These are phyloP conservation scores for Peromyscus eremicus DNA, from an alignment of 2,797 vertebrate genomes.

Conservation along the genomic window DNA sequence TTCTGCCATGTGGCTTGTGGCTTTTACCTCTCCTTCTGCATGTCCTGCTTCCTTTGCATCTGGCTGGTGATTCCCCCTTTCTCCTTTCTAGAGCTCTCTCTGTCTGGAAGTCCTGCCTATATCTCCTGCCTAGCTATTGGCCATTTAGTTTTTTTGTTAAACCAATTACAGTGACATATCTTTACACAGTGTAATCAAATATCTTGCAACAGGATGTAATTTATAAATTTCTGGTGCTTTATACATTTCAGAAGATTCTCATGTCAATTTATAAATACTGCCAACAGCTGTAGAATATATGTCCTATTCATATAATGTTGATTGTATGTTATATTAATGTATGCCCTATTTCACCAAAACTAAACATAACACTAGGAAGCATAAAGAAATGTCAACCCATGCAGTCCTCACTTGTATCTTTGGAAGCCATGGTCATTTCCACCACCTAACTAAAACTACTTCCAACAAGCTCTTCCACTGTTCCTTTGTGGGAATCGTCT, in stretches of 20 bases:
- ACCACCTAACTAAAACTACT: not conserved
- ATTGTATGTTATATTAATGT: not conserved
- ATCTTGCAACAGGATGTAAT: not conserved
- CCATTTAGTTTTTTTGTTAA: not conserved
- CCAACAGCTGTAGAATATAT: not conserved
- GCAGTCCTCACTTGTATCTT: not conserved
- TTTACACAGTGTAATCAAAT: not conserved
- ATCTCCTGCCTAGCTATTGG: not conserved
- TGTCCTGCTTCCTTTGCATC: not conserved
- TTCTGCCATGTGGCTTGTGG: not conserved
- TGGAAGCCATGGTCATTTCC: not conserved
- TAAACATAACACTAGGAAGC: not conserved
- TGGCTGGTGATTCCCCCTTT: not conserved
- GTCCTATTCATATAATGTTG: not conserved
- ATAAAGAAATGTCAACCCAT: not conserved
- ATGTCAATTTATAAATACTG: not conserved
- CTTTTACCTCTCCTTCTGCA: not conserved
- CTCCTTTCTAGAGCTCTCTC: not conserved
- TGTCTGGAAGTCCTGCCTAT: not conserved
- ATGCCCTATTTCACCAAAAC: not conserved
- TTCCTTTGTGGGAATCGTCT: not conserved
- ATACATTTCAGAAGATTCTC: conserved; percentile 28
- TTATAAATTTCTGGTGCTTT: conserved; percentile 25
- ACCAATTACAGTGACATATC: not conserved
- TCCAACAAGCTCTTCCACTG: not conserved